phyloP scores from a whole-genome alignment of 2,888 invertebrate species.

The Cataglyphis rosenhaueri region DNA sequence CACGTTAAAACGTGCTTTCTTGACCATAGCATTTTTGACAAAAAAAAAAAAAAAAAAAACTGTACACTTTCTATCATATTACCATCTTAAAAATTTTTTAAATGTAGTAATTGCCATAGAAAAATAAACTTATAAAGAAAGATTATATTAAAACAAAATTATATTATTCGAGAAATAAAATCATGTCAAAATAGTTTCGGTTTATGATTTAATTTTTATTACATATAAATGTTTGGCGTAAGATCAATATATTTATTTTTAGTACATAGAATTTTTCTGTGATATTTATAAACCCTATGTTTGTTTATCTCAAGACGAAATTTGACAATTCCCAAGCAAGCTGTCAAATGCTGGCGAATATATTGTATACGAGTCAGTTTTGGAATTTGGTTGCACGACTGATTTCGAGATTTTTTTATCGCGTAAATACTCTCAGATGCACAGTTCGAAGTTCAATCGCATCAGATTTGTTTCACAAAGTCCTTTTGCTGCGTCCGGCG shows the following conservation, averaged over 20 bases:
- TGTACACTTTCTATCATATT: background rate
- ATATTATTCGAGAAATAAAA: background rate
- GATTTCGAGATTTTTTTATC: conserved; percentile 32
- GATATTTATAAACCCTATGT: background rate
- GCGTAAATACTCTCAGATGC: conserved; percentile 29
- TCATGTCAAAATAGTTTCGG: background rate
- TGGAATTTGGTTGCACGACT: conserved; percentile 2
- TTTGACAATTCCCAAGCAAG: background rate
- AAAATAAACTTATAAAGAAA: background rate
- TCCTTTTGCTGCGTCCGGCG: conserved; percentile 38
- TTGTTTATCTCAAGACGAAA: background rate
- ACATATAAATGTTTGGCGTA: background rate
- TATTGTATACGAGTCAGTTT: conserved; percentile 14
- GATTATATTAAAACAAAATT: background rate
- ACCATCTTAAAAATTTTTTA: background rate
- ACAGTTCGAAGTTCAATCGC: conserved; percentile 52
- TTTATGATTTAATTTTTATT: background rate
- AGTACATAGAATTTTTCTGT: background rate
- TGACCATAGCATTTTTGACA: background rate
- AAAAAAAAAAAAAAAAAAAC: background rate
- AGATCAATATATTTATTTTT: background rate
- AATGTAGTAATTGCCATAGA: background rate
- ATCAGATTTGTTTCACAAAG: conserved; percentile 55
- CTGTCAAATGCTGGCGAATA: background rate
- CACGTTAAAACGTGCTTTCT: conserved; percentile 16